Evolutionary conservation across 2,888 invertebrate genomes (phyloP).

Genomic region (Dynastes tityus): DNA sequence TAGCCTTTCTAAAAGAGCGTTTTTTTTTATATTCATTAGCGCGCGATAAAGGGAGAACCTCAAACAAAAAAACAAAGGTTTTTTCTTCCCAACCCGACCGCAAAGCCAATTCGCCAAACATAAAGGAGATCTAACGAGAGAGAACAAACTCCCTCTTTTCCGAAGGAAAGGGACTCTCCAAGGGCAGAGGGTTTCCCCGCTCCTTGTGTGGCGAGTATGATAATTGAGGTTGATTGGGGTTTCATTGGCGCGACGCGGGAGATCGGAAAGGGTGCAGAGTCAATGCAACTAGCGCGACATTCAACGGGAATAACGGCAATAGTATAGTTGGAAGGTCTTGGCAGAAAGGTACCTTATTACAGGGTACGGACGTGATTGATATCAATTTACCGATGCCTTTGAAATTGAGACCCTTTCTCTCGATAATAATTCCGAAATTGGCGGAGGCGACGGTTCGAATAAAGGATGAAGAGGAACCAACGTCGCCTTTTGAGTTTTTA

Average conservation of each 20-base stretch:
- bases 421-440: slow-evolving; percentile 37
- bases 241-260: slow-evolving; percentile 64
- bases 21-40: slow-evolving; percentile 31
- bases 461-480: background rate
- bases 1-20: background rate
- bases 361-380: slow-evolving; percentile 62
- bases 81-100: slow-evolving; percentile 16
- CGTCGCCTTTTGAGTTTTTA: slow-evolving; percentile 5
- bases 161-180: slow-evolving; percentile 43
- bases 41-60: slow-evolving; percentile 18
- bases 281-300: slow-evolving; percentile 56
- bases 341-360: slow-evolving; percentile 27
- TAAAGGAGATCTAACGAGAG: slow-evolving; percentile 40
- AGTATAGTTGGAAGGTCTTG: slow-evolving; percentile 5
- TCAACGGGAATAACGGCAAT: background rate
- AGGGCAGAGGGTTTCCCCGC: slow-evolving; percentile 40
- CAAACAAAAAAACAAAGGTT: slow-evolving; percentile 39
- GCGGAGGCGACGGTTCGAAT: slow-evolving; percentile 25
- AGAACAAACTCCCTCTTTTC: slow-evolving; percentile 3
- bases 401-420: slow-evolving; percentile 55
- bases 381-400: slow-evolving; percentile 56
- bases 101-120: slow-evolving; percentile 28
- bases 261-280: slow-evolving; percentile 55
- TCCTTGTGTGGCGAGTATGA: slow-evolving; percentile 65
- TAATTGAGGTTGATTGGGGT: slow-evolving; percentile 70